Evolutionary conservation across 2,888 invertebrate species (phyloP).

Genomic region (Vanessa cardui): DNA sequence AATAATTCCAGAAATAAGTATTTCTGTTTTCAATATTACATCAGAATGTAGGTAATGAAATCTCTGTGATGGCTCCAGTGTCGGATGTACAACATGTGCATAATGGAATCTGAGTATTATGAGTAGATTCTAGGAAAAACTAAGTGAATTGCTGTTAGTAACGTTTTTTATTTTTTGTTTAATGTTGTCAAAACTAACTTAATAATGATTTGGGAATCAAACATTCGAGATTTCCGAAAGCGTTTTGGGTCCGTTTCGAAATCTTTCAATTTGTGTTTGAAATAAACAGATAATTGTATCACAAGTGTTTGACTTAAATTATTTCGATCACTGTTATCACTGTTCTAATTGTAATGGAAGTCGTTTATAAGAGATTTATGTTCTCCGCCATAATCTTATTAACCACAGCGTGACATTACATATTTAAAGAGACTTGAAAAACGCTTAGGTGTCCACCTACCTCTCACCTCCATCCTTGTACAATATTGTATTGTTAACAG

Average conservation of each 20-base stretch:
- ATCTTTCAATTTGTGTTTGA: slow-evolving; percentile 81
- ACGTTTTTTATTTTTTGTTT: slow-evolving; percentile 74
- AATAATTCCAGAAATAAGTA: slow-evolving; percentile 60
- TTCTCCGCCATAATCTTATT: no score
- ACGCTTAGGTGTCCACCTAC: no score
- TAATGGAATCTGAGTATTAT: slow-evolving; percentile 78
- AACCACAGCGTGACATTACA: no score
- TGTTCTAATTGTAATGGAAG: neutral
- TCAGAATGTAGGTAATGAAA: slow-evolving; percentile 71
- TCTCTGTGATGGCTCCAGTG: slow-evolving; percentile 79
- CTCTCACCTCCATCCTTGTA: no score
- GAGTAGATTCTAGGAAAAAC: slow-evolving; percentile 72
- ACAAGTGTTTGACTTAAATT: slow-evolving; percentile 39
- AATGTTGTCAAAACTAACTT: slow-evolving; percentile 80
- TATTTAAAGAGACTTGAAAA: no score
- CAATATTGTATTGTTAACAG: no score
- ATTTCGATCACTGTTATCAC: neutral
- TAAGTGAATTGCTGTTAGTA: slow-evolving; percentile 78
- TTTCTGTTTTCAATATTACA: slow-evolving; percentile 72
- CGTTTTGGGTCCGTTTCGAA: slow-evolving; percentile 73
- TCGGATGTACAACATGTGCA: slow-evolving; percentile 68
- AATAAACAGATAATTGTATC: slow-evolving; percentile 75
- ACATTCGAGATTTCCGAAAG: slow-evolving; percentile 67
- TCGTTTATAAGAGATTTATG: neutral
- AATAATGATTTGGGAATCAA: slow-evolving; percentile 72